Evolutionary conservation across 2,888 invertebrate genomes (phyloP), one percentile per base, ranked within the genome.

Genomic region (Drosophila quasianomalipes): DNA sequence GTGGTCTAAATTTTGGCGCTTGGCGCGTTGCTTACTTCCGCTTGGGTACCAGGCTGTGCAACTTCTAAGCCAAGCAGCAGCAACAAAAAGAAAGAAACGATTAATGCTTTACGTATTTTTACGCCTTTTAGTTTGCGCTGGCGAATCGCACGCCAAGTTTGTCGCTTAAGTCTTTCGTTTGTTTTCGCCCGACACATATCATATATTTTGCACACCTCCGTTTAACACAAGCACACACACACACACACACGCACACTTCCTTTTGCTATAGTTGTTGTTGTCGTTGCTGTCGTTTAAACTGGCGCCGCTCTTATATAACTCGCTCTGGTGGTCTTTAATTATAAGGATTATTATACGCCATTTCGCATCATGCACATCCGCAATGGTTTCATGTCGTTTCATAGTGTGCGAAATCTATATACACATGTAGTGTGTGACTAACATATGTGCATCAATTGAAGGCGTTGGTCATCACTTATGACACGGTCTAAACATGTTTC

Each of bases 81-180:
- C 39, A 59, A 67, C 19, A 66, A 26, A 60, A 37, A 70, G 67
- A 60, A 30, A 47, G 26, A 79, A 79, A 73, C 79, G 79, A 82
- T 84, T 83, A 72, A 76, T 83, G 85, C 51, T 76, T 76, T 76
- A 61, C 66, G 65, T 68, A 69, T 63, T 75, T 82, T 82, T 67
- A 82, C 87, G 74, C 82, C 81, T 71, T 84, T 85, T 88, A 83
- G 83, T 64, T 49, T 41, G 62, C 16, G 16, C 22, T 58, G 58
- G 47, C 76, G 54, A 49, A 70, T 74, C 71, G 61, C 88, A 81
- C 68, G 85, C 74, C 81, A 80, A 64, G 88, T 86, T 90, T 84
- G 90, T 86, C 89, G 85, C 82, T 76, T 74, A 70, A 81, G 82
- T 83, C 84, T 70, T 84, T 89, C 77, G 82, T 81, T 83, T 83